Evolutionary conservation across 2,888 invertebrate genomes (phyloP), one percentile per base, ranked within the genome.

Genomic region (Andricus quercusramuli): DNA sequence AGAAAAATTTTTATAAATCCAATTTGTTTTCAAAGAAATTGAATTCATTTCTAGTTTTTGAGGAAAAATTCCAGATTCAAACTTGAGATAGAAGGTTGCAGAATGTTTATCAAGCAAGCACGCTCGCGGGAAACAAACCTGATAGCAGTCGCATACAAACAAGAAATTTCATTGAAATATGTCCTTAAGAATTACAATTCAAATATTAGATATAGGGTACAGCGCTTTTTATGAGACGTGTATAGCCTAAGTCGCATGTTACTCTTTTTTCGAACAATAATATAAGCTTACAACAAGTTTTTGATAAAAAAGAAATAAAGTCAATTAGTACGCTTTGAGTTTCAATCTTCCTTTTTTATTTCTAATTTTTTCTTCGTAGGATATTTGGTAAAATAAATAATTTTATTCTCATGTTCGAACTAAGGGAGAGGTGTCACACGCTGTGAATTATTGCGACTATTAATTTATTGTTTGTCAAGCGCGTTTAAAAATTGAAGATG

Each of bases 201-300:
- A 20, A 51, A 32, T 51, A 70, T 56, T 70, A 65, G 32, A 65
- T 70, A 68, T 68, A 44, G 44, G 44, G 22, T 68, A 44, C 68
- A 68, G 68, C 44, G 68, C 17, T 68, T 68, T 67, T 25, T 68
- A 22, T 68, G 44, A 68, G 68, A 41, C 44, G 11, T 22, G 68
- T 44, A 44, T 15, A 68, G 68, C 44, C 22, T 5, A 68, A 68
- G 68, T 68, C 25, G 44, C 41, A 44, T 44, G 5, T 44, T 44
- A 56, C n/a, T 56, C n/a, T 56, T 51, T 20, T 17, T 51, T 51
- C 3, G 1, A 51, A 51, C 51, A 51, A 51, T 51, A 51, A 51
- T 2, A 9, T 51, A 9, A 51, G 51, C 6, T 20, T 1, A 56
- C 3, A 47, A 70, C 51, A 68, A 67, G 6, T 25, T 25, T 68